A percentile compares a stretch with the other conserved stretches of the same genome.
Conservation (phyloP, 1,140 invertebrate genomes). For the Macrobrachium rosenbergii region DNA sequence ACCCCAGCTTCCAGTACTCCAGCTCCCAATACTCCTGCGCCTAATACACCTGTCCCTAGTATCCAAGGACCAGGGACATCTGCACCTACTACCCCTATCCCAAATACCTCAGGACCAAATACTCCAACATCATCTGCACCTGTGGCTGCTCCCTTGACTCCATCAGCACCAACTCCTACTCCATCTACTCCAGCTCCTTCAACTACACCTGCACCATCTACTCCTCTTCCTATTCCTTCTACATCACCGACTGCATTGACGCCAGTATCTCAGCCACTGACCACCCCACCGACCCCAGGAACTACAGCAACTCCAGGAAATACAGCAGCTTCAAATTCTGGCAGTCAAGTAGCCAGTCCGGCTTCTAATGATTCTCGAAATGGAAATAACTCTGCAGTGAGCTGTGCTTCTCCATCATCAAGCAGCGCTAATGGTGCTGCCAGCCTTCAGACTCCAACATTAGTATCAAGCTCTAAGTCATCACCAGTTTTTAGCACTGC, state of each 20-base stretch:
- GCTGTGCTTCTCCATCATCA: too few relatives aligned
- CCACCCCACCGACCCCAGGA: constrained; percentile 53
- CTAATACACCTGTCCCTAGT: neutral
- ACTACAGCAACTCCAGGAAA: constrained; percentile 14
- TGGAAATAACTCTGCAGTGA: too few relatives aligned
- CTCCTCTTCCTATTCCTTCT: constrained; percentile 7
- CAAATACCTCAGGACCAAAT: too few relatives aligned
- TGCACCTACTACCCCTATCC: neutral
- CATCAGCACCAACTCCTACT: constrained; percentile 42
- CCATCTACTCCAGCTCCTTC: constrained; percentile 36
- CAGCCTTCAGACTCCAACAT: too few relatives aligned
- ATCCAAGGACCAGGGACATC: neutral
- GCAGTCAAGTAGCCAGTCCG: too few relatives aligned
- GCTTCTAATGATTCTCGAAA: too few relatives aligned
- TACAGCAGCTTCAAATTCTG: constrained; percentile 3
- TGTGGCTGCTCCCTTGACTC: too few relatives aligned
- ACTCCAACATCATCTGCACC: too few relatives aligned
- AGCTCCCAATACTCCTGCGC: neutral
- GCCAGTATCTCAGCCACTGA: constrained; percentile 31
- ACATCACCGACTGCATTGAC: constrained; percentile 19
- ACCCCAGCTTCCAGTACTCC: constrained; percentile 20
- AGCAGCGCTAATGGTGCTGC: too few relatives aligned
- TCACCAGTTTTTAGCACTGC: too few relatives aligned
- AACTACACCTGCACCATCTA: constrained; percentile 40
- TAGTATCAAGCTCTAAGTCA: too few relatives aligned